Conservation (phyloP, 2,888 invertebrate species). For the Agonopterix alstromeriana region DNA sequence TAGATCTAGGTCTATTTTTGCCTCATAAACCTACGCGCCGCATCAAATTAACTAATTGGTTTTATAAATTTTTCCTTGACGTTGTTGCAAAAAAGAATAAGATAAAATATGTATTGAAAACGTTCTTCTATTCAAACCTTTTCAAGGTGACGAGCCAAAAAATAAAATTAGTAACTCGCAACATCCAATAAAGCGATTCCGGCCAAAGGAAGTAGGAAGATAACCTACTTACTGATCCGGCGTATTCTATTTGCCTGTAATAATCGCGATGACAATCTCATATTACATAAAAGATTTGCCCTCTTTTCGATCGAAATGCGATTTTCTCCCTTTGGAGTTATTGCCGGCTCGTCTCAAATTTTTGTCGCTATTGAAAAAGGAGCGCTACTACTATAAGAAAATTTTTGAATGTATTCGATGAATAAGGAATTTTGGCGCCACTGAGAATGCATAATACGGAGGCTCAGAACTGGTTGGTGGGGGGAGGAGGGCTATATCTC, state of each 20-base stretch:
- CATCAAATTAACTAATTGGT: too few species aligned
- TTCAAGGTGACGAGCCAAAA: conserved; percentile 13
- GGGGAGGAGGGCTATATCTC: conserved; percentile 22
- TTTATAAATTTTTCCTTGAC: too few species aligned
- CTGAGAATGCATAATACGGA: conserved; percentile 50
- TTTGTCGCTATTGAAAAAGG: conserved; percentile 65
- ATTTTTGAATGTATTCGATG: conserved; percentile 69
- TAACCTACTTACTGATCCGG: conserved; percentile 75
- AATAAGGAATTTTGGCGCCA: conserved; percentile 65
- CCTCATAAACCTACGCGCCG: too few species aligned
- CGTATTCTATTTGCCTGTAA: conserved; percentile 77
- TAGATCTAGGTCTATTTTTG: too few species aligned
- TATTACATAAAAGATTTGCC: conserved; percentile 77
- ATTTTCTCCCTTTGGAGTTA: conserved; percentile 72
- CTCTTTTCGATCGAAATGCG: conserved; percentile 74
- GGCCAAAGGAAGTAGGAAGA: conserved; percentile 68
- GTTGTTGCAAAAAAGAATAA: not conserved
- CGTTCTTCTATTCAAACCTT: not conserved
- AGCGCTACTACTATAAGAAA: conserved; percentile 52
- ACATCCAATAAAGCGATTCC: conserved; percentile 70
- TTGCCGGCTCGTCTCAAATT: conserved; percentile 64
- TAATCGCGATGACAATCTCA: conserved; percentile 77
- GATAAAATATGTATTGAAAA: conserved; percentile 15
- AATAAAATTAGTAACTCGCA: conserved; percentile 31
- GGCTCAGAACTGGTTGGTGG: conserved; percentile 17